Base-by-base conservation (phyloP, 2,888 invertebrate genomes). In the Serripes groenlandicus region DNA sequence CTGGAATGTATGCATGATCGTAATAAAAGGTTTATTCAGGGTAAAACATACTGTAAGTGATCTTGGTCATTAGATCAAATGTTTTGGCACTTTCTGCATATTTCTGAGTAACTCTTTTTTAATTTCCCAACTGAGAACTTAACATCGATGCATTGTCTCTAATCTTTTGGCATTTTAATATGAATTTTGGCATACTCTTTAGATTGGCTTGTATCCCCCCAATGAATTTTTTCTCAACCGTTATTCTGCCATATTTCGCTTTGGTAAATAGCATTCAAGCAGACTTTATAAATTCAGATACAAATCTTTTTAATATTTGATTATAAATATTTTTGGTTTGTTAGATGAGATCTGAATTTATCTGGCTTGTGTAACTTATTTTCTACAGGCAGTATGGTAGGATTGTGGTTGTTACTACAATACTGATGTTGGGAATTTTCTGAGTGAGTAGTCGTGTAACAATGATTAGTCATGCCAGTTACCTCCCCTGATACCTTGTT, bases 401-500 rank as follows among this genome's bases (percentile, higher is more conserved):
- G 66, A 60, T 73, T 30, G 18, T 35, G 42, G 66, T 34, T n/a
- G n/a, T n/a, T 56, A 66, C 54, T 66, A n/a, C n/a, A 35, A 58
- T 66, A 26, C 9, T 58, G 68, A 37, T 30, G 49, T 58, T 58
- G 70, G 76, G 58, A 60, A 28, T 76, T 76, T 80, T 62, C 78
- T 78, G 84, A 74, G 80, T 84, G 84, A 77, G 80, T 84, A 84
- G 84, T 77, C 42, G 68, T 72, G 62, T 81, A 84, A 78, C 76
- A 74, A 75, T 60, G 56, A 66, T 60, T 83, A 83, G 83, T 60
- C 37, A 70, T 73, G 72, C 75, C 70, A 85, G 32, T 74, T 68
- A 68, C 79, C 78, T 75, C 68, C 78, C 71, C 69, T 85, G 69
- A 79, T 66, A 71, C 75, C 71, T 68, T 64, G 68, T 77, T 79